Base-by-base conservation (phyloP, 2,888 invertebrate genomes). In the Phasia obesa region DNA sequence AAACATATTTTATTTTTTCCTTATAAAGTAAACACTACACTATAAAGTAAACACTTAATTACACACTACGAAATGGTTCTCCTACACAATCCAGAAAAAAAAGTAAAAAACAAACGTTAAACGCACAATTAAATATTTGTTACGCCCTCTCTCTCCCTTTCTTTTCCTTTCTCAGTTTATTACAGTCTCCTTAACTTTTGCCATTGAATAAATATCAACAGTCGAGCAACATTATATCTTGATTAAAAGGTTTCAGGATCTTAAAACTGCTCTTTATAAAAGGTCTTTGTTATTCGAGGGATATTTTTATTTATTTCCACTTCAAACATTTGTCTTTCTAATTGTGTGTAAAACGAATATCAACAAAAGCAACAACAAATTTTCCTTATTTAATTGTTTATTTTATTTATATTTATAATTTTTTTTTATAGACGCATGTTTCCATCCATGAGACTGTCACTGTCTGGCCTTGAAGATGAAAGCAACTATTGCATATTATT, bases 401-500 rank as follows among this genome's bases (percentile, higher is more conserved):
- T 69, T 65, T 42, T 65, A 62, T 17, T 53, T 53, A 38, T 42
- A 57, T 62, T 69, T 53, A 21, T 47, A 60, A 38, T 55, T 57
- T 62, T 62, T 35, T 57, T 44, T 82, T 79, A 21, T 47, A 98
- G 98, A 88, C 95, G 98, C 49, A 98, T 98, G 97, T 98, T 98
- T 90, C 98, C 98, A 0, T 95, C 96, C 0, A 93, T 98, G 85
- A 95, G 97, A 86, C 92, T 97, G 27, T 93, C 94, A 0, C 92
- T 98, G 2, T 93, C 93, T 49, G 96, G 97, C 0, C 92, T 98
- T 86, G 96, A 98, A 85, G 95, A 96, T 35, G 94, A 95, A 35
- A 93, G 94, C 76, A 94, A 94, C 88, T 98, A 98, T 92, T 96
- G 95, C 90, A 93, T 98, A 0, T 92, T 96, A 9, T 92, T 98